These are phyloP conservation scores for Gadus chalcogrammus DNA, from an alignment of 2,113 vertebrate genomes.

Conservation along the genomic window DNA sequence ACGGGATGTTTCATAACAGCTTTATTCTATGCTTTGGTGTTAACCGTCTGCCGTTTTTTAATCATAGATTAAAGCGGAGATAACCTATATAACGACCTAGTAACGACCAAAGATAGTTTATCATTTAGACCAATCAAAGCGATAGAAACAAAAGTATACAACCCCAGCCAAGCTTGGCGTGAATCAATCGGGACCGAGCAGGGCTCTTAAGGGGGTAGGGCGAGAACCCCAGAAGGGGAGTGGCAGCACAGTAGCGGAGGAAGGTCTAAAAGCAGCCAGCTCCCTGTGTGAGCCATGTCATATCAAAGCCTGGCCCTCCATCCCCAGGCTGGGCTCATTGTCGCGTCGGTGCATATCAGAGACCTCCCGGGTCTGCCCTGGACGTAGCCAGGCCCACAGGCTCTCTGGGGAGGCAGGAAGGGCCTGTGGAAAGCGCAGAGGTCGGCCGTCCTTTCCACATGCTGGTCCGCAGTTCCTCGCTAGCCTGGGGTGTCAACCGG, in stretches of 20 bases:
- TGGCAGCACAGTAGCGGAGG: slow-evolving; percentile 47
- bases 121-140: too few relatives aligned
- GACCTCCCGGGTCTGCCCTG: slow-evolving; percentile 72
- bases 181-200: not conserved
- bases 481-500: slow-evolving; percentile 49
- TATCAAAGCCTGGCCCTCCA: slow-evolving; percentile 73
- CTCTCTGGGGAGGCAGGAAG: slow-evolving; percentile 28
- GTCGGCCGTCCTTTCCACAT: slow-evolving; percentile 39
- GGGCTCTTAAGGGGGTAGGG: slow-evolving; percentile 45
- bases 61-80: too few relatives aligned
- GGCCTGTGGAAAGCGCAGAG: slow-evolving; percentile 49
- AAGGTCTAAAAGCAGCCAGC: slow-evolving; percentile 59
- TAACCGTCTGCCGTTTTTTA: too few relatives aligned
- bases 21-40: too few relatives aligned
- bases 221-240: slow-evolving; percentile 55
- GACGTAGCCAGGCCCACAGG: slow-evolving; percentile 65
- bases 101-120: not conserved
- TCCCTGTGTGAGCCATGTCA: slow-evolving; percentile 74
- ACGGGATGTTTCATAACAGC: too few relatives aligned
- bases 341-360: slow-evolving; percentile 68
- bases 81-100: too few relatives aligned
- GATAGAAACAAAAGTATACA: not conserved
- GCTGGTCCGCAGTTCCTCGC: slow-evolving; percentile 21
- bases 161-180: not conserved
- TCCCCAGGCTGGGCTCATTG: slow-evolving; percentile 71